A percentile compares a stretch with the other conserved stretches of the same genome.
These are phyloP conservation scores for Daubentonia madagascariensis DNA, from an alignment of 2,113 vertebrate genomes.

Conservation along the genomic window DNA sequence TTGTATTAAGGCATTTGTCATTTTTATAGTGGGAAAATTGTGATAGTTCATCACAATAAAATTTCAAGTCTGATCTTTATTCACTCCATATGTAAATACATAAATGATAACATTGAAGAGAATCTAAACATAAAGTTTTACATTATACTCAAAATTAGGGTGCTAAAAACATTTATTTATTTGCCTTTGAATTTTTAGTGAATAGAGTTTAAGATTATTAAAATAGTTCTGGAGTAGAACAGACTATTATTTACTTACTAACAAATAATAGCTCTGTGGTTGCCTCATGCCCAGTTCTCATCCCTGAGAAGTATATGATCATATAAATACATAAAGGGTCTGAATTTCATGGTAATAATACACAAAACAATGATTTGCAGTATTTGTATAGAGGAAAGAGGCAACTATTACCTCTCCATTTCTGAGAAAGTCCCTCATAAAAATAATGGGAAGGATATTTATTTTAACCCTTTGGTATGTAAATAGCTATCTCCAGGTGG, in stretches of 20 bases:
- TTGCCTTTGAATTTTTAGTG: background rate
- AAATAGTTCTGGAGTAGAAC: background rate
- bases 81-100: background rate
- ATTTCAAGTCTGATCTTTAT: background rate
- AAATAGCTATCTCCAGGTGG: background rate
- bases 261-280: accelerated
- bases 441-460: background rate
- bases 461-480: background rate
- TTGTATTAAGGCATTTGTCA: background rate
- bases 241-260: background rate
- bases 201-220: background rate
- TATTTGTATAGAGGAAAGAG: background rate
- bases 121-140: background rate
- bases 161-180: background rate
- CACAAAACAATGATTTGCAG: background rate
- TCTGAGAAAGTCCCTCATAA: background rate
- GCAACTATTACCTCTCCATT: background rate
- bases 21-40: background rate
- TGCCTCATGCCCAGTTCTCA: background rate
- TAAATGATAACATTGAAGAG: background rate
- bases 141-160: background rate
- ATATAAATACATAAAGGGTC: background rate
- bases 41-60: background rate
- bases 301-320: background rate
- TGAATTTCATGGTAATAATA: background rate